Conservation (phyloP, 2,113 vertebrate genomes). For the Labeo rohita region DNA sequence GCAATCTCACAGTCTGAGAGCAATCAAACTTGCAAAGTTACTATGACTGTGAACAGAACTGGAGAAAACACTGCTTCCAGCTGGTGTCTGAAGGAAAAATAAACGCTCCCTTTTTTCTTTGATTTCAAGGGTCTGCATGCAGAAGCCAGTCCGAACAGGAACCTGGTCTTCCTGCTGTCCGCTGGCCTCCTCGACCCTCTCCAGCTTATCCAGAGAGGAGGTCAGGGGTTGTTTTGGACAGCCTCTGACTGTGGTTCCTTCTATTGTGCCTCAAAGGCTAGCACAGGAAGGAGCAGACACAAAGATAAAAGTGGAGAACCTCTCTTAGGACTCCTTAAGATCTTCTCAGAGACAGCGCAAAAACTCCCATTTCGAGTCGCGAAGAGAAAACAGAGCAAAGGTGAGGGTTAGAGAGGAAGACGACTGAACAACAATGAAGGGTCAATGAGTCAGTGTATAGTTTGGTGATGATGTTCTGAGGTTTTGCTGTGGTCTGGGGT, state of each 20-base stretch:
- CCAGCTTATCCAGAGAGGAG: not conserved
- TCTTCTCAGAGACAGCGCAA: slow-evolving; percentile 16
- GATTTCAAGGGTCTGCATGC: not conserved
- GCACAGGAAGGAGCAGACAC: slow-evolving; percentile 53
- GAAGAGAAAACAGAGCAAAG: slow-evolving; percentile 33
- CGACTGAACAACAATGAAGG: slow-evolving; percentile 25
- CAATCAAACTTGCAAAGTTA: slow-evolving; percentile 5
- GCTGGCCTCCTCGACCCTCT: slow-evolving; percentile 5
- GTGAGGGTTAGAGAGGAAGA: slow-evolving; percentile 31
- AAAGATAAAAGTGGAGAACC: slow-evolving; percentile 44
- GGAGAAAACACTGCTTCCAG: not conserved
- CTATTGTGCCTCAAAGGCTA: slow-evolving; percentile 43
- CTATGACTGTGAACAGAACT: not conserved
- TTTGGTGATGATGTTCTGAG: not conserved
- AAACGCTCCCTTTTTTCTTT: slow-evolving; percentile 24
- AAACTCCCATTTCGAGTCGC: not conserved
- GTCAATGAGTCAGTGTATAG: slow-evolving; percentile 13
- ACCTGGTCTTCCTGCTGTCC: slow-evolving; percentile 36
- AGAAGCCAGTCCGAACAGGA: slow-evolving; percentile 36
- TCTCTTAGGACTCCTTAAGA: slow-evolving; percentile 4
- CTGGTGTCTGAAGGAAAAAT: not conserved
- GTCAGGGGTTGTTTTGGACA: slow-evolving; percentile 40
- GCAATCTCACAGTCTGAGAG: not conserved
- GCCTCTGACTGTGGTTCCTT: slow-evolving; percentile 49
- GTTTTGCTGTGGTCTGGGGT: slow-evolving; percentile 15